Evolutionary conservation across 2,113 vertebrate species (phyloP).

Genomic region (Helogale parvula): DNA sequence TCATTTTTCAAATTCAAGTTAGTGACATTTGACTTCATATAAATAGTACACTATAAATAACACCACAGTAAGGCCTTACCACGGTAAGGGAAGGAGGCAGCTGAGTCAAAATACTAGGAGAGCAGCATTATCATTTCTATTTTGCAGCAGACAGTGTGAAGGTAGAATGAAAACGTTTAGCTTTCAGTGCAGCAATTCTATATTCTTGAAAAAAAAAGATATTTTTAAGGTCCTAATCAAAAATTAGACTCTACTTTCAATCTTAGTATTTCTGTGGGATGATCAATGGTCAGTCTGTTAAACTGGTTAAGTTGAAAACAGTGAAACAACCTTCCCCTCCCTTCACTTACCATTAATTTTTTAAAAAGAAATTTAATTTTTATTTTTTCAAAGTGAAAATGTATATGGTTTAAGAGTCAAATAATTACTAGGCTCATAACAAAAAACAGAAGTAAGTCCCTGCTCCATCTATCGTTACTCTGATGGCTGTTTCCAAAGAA

Average conservation of each 20-base stretch:
- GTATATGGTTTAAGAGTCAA: not conserved
- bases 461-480: not conserved
- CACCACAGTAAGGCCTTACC: not conserved
- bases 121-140: not conserved
- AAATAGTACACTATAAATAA: slow-evolving; percentile 23
- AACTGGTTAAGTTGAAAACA: slow-evolving; percentile 26
- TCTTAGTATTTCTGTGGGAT: not conserved
- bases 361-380: not conserved
- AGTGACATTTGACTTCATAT: not conserved
- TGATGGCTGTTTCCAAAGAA: not conserved
- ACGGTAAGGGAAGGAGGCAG: not conserved
- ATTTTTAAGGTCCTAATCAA: not conserved
- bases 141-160: not conserved
- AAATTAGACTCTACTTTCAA: slow-evolving; percentile 3
- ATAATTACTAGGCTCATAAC: not conserved
- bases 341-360: not conserved
- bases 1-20: slow-evolving; percentile 49
- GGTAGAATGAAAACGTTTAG: not conserved
- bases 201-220: not conserved
- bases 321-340: not conserved
- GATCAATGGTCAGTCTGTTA: not conserved
- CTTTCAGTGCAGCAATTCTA: not conserved
- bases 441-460: not conserved
- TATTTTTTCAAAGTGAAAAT: not conserved
- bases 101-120: slow-evolving; percentile 9